Evolutionary conservation across 2,888 invertebrate species (phyloP).

Genomic region (Ctenicera cuprea): DNA sequence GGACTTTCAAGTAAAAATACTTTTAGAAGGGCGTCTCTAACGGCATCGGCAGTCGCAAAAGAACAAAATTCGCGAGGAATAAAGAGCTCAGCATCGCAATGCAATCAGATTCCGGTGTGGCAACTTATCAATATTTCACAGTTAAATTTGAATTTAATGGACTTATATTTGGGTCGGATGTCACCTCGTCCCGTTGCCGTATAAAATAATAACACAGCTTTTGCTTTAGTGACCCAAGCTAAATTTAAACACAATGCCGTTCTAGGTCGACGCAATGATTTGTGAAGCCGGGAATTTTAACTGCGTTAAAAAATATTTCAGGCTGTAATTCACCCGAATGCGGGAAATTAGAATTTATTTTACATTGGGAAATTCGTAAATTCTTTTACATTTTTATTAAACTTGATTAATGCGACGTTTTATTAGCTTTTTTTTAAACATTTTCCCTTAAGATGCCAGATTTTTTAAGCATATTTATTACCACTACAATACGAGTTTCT

Average conservation of each 20-base stretch:
- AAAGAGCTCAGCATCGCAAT: background rate
- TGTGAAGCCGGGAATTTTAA: conserved; percentile 59
- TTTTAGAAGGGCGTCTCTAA: too few relatives aligned
- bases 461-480: conserved; percentile 51
- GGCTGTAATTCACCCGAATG: conserved; percentile 64
- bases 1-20: too few relatives aligned
- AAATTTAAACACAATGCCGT: conserved; percentile 51
- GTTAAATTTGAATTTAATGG: conserved; percentile 50
- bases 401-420: conserved; percentile 64
- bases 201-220: conserved; percentile 52
- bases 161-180: conserved; percentile 49
- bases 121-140: conserved; percentile 47
- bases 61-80: too few relatives aligned
- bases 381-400: conserved; percentile 60
- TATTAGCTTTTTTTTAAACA: conserved; percentile 61
- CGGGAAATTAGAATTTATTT: conserved; percentile 67
- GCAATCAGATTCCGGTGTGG: conserved; percentile 33
- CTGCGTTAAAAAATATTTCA: conserved; percentile 64
- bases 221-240: conserved; percentile 52
- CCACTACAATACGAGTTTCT: conserved; percentile 41
- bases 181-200: conserved; percentile 39
- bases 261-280: conserved; percentile 53
- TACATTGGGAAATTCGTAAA: conserved; percentile 59
- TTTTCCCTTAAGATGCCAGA: conserved; percentile 59
- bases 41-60: too few relatives aligned